These are phyloP conservation scores for Sepioteuthis lessoniana DNA, from an alignment of 2,888 invertebrate species.

Conservation along the genomic window DNA sequence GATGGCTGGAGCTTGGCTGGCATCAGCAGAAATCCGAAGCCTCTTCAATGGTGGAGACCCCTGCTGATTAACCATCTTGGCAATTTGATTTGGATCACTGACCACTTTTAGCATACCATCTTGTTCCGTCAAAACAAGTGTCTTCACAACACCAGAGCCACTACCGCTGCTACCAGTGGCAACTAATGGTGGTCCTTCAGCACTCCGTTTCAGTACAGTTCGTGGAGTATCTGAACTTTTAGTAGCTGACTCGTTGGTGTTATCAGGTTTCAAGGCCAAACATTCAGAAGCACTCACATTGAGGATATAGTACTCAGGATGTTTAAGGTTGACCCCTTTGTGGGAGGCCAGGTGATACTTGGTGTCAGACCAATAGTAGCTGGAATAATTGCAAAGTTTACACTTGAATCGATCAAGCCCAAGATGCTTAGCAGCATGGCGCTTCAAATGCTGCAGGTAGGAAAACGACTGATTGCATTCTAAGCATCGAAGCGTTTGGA, in stretches of 20 bases:
- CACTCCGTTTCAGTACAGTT: neutral
- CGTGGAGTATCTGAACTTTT: neutral
- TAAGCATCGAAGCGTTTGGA: slow-evolving; percentile 34
- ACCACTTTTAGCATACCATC: slow-evolving; percentile 42
- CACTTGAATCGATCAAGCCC: slow-evolving; percentile 45
- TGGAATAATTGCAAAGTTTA: slow-evolving; percentile 39
- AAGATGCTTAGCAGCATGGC: slow-evolving; percentile 44
- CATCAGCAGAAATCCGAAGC: neutral
- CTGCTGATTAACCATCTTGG: slow-evolving; percentile 37
- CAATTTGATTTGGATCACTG: slow-evolving; percentile 43
- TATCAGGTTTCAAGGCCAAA: neutral
- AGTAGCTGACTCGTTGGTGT: neutral
- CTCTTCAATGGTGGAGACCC: slow-evolving; percentile 36
- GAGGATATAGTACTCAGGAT: slow-evolving; percentile 38
- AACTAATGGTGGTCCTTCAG: neutral
- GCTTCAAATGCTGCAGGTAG: slow-evolving; percentile 35
- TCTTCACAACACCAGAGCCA: slow-evolving; percentile 37
- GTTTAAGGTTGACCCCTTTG: neutral
- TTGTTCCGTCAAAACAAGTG: slow-evolving; percentile 44
- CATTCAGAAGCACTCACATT: slow-evolving; percentile 23
- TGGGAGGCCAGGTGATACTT: slow-evolving; percentile 40
- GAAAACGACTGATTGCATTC: slow-evolving; percentile 38
- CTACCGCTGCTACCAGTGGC: neutral
- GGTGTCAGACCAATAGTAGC: slow-evolving; percentile 43
- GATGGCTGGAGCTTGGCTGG: slow-evolving; percentile 34